Evolutionary conservation across 2,797 vertebrate species (phyloP).

Genomic region (Poecilia wingei): DNA sequence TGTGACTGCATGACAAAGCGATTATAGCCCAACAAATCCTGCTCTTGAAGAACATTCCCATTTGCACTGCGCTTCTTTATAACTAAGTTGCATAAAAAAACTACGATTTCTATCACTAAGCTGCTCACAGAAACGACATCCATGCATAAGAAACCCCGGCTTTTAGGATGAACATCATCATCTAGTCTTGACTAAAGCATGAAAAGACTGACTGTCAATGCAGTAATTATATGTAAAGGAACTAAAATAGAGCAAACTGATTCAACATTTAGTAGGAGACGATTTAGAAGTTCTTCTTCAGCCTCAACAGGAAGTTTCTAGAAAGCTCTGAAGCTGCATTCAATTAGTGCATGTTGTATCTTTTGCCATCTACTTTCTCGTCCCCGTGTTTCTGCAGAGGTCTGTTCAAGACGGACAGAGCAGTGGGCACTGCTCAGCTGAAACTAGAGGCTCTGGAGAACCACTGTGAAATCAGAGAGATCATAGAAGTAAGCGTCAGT

Average conservation of each 20-base stretch:
- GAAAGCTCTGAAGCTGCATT: background rate
- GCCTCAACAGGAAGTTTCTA: background rate
- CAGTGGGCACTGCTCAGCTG: conserved; percentile 87
- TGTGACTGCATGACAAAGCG: too few species aligned
- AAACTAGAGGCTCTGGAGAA: conserved; percentile 88
- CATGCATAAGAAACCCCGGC: too few species aligned
- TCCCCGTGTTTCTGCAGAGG: conserved; percentile 73
- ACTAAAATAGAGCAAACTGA: background rate
- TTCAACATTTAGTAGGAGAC: background rate
- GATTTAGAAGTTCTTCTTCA: background rate
- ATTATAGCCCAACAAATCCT: too few species aligned
- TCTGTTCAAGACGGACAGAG: conserved; percentile 88
- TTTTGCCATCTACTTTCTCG: conserved; percentile 12
- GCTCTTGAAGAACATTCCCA: too few species aligned
- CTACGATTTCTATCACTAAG: too few species aligned
- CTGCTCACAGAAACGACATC: too few species aligned
- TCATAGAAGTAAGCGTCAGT: conserved; percentile 82
- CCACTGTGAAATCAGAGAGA: conserved; percentile 86
- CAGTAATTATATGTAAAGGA: background rate
- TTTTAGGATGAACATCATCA: too few species aligned
- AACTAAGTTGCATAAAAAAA: too few species aligned
- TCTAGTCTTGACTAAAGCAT: background rate
- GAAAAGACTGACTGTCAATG: background rate
- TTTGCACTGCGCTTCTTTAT: too few species aligned
- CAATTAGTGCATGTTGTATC: background rate